Conservation (phyloP, 2,888 invertebrate genomes). For the Cerastoderma edule region DNA sequence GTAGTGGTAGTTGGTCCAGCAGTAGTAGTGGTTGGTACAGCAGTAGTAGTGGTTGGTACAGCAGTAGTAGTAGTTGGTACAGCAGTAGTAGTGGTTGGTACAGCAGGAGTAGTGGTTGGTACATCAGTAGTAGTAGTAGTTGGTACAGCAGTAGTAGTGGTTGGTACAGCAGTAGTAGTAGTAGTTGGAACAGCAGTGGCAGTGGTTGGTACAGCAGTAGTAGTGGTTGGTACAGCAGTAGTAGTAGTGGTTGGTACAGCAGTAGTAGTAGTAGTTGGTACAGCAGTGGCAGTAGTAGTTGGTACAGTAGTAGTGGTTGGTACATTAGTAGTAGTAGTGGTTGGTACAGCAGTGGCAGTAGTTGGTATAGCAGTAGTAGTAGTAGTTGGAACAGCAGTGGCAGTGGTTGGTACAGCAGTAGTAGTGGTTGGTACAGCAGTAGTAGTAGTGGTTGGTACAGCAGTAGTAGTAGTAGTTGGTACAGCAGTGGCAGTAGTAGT, state of each 20-base stretch:
- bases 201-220: background rate
- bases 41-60: background rate
- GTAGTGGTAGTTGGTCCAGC: conserved; percentile 5
- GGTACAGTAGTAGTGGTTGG: background rate
- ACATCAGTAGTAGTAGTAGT: background rate
- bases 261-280: background rate
- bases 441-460: background rate
- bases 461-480: background rate
- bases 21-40: background rate
- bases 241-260: background rate
- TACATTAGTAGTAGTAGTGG: background rate
- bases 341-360: background rate
- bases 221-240: background rate
- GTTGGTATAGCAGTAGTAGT: background rate
- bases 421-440: background rate
- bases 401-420: background rate
- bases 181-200: background rate
- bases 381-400: background rate
- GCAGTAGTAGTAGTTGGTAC: background rate
- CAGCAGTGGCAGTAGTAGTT: background rate
- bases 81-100: background rate
- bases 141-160: conserved; percentile 18
- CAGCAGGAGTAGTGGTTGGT: background rate
- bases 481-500: no score
- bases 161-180: conserved; percentile 5